Conservation (phyloP, 1,140 invertebrate genomes). For the Medauroidea extradentata region DNA sequence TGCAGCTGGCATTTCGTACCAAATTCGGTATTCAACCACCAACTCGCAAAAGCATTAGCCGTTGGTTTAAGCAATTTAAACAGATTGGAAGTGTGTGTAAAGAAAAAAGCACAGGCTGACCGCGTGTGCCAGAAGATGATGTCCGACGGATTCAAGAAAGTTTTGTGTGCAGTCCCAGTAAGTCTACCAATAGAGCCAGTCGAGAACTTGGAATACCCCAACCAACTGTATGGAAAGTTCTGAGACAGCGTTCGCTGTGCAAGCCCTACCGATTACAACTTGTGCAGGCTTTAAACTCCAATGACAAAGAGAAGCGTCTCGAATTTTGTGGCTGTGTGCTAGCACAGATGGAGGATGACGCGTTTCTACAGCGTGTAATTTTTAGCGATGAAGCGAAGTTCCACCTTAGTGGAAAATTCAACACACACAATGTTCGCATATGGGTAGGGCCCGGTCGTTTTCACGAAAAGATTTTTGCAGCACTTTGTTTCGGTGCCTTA, state of each 20-base stretch:
- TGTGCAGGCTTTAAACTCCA: constrained; percentile 5
- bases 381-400: constrained; percentile 17
- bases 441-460: too few relatives aligned
- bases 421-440: constrained; percentile 3
- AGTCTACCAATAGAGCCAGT: constrained; percentile 11
- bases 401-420: constrained; percentile 14
- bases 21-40: constrained; percentile 11
- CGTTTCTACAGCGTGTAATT: constrained; percentile 10
- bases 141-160: constrained; percentile 9
- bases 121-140: constrained; percentile 4
- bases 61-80: constrained; percentile 14
- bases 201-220: constrained; percentile 13
- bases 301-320: constrained; percentile 15
- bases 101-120: constrained; percentile 3
- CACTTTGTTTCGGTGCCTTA: too few relatives aligned
- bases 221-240: constrained; percentile 14
- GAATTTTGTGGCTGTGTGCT: constrained; percentile 11
- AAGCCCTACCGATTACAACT: background rate
- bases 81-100: constrained; percentile 6
- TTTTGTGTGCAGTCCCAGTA: constrained; percentile 11
- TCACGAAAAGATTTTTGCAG: too few relatives aligned
- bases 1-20: background rate
- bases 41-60: constrained; percentile 4
- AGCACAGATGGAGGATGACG: constrained; percentile 13
- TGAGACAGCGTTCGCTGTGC: constrained; percentile 6